A percentile compares a stretch with the other conserved stretches of the same genome.
Conservation (phyloP, 2,888 invertebrate genomes). For the Leucoptera coffeella region DNA sequence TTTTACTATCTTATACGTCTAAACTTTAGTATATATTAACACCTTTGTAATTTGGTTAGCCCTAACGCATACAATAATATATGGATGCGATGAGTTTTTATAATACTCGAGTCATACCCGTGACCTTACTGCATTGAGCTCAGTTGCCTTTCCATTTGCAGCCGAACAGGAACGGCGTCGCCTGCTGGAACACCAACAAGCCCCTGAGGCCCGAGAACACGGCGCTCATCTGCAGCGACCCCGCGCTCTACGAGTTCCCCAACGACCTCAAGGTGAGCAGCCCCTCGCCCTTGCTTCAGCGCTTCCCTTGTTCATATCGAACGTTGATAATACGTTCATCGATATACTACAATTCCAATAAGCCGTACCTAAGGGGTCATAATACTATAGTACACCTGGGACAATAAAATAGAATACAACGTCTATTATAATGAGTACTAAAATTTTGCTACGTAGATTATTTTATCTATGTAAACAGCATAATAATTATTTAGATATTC, state of each 20-base stretch:
- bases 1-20: no score
- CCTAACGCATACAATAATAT: no score
- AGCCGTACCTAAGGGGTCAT: no score
- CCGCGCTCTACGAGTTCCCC: slow-evolving; percentile 65
- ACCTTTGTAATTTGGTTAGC: background rate
- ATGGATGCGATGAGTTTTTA: no score
- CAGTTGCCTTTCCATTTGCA: slow-evolving; percentile 12
- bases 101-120: no score
- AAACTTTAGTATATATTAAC: no score
- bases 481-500: slow-evolving; percentile 4
- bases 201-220: slow-evolving; percentile 60
- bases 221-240: slow-evolving; percentile 62
- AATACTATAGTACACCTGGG: no score
- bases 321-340: background rate
- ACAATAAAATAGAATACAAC: no score
- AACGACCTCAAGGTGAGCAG: slow-evolving; percentile 69
- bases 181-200: slow-evolving; percentile 72
- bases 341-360: no score
- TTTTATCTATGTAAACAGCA: slow-evolving; percentile 4
- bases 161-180: slow-evolving; percentile 69
- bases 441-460: background rate
- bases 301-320: background rate
- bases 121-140: no score
- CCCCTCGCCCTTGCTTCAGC: background rate
- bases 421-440: no score